Percentiles rank a stretch among this genome's conserved stretches.
Conservation (phyloP, 2,797 vertebrate genomes). For the Galaxias olidus region DNA sequence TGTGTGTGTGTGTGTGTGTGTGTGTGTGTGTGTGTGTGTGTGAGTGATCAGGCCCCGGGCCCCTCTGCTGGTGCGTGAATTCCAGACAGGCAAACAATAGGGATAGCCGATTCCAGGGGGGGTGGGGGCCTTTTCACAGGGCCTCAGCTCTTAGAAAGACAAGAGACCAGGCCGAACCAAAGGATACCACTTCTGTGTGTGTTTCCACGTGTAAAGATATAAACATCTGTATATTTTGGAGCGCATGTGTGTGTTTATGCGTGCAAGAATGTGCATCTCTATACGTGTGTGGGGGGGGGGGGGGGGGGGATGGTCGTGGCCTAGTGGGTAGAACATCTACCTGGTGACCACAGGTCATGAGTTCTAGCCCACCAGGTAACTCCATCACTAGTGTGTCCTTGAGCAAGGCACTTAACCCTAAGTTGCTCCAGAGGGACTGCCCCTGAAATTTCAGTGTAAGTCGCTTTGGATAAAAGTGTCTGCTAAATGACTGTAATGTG, state of each 20-base stretch:
- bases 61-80: conserved; percentile 63
- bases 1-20: conserved; percentile 15
- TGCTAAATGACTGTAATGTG: too few species aligned
- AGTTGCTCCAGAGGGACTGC: too few species aligned
- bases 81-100: conserved; percentile 76
- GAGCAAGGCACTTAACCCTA: too few species aligned
- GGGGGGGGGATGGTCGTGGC: too few species aligned
- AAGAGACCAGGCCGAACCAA: conserved; percentile 28
- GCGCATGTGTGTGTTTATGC: conserved; percentile 15
- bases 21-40: conserved; percentile 1
- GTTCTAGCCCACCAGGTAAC: too few species aligned
- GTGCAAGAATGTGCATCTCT: conserved; percentile 10
- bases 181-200: background rate
- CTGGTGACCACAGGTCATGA: too few species aligned
- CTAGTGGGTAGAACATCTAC: too few species aligned
- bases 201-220: background rate
- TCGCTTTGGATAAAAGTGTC: too few species aligned
- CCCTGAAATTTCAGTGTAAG: too few species aligned
- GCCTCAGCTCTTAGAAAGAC: conserved; percentile 60
- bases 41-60: conserved; percentile 38
- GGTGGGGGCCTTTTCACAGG: conserved; percentile 33
- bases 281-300: conserved; percentile 6
- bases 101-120: conserved; percentile 37
- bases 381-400: too few species aligned
- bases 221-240: conserved; percentile 4